Conservation (phyloP, 2,113 vertebrate species). For the Esox niger region DNA sequence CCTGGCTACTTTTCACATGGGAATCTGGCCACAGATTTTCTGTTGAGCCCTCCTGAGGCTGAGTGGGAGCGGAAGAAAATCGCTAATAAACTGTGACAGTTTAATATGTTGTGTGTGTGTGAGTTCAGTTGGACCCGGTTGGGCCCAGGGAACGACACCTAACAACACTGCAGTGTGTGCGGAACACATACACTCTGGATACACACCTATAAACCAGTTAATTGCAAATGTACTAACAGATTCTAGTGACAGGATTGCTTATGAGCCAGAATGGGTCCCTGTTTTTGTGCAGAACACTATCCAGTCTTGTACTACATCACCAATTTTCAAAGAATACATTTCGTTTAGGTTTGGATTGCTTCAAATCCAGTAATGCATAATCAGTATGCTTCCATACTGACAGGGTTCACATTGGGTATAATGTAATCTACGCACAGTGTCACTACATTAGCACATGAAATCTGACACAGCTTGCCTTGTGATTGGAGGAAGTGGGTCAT, state of each 20-base stretch:
- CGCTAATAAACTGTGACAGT: conserved; percentile 58
- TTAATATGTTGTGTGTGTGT: conserved; percentile 27
- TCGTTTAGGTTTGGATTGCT: too few relatives aligned
- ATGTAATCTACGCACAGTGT: too few relatives aligned
- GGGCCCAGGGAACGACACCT: too few relatives aligned
- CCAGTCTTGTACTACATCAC: too few relatives aligned
- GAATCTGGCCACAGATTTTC: conserved; percentile 40
- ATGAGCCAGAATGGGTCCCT: not conserved
- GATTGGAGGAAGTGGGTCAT: too few relatives aligned
- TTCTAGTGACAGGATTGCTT: not conserved
- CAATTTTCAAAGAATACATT: too few relatives aligned
- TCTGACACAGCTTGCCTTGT: too few relatives aligned
- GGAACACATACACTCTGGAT: not conserved
- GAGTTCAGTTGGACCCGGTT: not conserved
- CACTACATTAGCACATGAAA: too few relatives aligned
- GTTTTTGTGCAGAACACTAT: too few relatives aligned
- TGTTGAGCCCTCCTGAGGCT: conserved; percentile 32
- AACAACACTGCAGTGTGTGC: not conserved
- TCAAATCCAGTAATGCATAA: too few relatives aligned
- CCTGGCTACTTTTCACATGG: conserved; percentile 50
- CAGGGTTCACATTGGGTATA: too few relatives aligned
- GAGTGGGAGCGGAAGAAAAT: conserved; percentile 51
- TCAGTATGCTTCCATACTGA: not conserved
- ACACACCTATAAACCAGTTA: not conserved
- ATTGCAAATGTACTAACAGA: not conserved